These are phyloP conservation scores for Machimus rusticus DNA, from an alignment of 2,888 invertebrate species.

Conservation along the genomic window DNA sequence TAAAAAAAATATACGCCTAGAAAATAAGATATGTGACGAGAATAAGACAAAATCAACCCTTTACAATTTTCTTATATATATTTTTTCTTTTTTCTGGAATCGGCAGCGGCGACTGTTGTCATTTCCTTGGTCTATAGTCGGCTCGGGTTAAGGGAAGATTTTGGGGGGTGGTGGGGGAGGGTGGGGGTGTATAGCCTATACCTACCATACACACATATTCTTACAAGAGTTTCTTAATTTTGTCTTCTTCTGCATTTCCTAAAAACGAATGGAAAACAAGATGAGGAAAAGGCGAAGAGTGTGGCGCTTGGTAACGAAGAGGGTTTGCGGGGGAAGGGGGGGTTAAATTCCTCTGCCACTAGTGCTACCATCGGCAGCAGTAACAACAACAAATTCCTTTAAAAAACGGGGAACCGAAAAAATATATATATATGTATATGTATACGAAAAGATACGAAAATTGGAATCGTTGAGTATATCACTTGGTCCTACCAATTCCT, in stretches of 20 bases:
- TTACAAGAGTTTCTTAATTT: conserved; percentile 20
- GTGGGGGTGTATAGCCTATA: background rate
- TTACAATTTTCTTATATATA: background rate
- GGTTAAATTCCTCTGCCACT: background rate
- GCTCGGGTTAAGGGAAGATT: background rate
- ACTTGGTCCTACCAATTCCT: background rate
- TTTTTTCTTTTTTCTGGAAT: background rate
- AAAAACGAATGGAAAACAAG: background rate
- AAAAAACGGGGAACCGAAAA: background rate
- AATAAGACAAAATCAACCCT: conserved; percentile 33
- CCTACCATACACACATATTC: background rate
- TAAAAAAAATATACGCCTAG: background rate
- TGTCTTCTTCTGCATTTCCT: conserved; percentile 25
- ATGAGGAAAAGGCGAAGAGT: background rate
- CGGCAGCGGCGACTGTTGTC: background rate
- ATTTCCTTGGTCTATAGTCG: background rate
- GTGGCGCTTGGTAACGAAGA: background rate
- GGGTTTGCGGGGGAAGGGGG: background rate
- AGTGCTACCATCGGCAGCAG: background rate
- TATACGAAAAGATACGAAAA: conserved; percentile 19
- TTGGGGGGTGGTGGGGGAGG: background rate
- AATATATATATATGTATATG: too few relatives aligned
- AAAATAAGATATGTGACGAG: conserved; percentile 19
- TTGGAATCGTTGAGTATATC: conserved; percentile 32
- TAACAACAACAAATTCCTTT: background rate